Evolutionary conservation across 2,888 invertebrate genomes (phyloP), one percentile per base, ranked within the genome.

Genomic region (Choristoneura rosaceana): DNA sequence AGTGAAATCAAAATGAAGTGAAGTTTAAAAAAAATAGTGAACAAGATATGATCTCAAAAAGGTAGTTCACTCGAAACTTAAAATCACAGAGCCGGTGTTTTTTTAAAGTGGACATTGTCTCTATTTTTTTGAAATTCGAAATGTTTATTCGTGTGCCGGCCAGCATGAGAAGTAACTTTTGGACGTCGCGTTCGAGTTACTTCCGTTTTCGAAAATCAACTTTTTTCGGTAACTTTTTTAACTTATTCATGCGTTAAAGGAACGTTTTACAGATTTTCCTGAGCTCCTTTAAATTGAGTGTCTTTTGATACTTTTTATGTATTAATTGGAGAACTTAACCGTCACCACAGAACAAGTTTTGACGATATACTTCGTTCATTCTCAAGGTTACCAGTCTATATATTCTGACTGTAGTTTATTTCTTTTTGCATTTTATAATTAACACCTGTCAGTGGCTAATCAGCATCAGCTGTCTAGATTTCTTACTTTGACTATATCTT

Each of bases 41-140:
- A 34, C 45, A 63, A 14, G 34, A 34, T 34, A 47, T 50, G 64
- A 64, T 64, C 64, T 64, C 64, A 64, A 50, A 66, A 66, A 55
- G 65, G 63, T 63, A 63, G 10, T 15, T 14, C 15, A 7, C 3
- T 70, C 76, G 73, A 52, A 15, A 25, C 63, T 68, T 58, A 17
- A 45, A 25, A 12, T 45, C 59, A 64, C 64, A 64, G 64, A 60
- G 64, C 73, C 73, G 73, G 68, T 73, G 58, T 43, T 33, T 17
- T 17, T 43, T 25, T 55, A 3, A 38, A 65, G 50, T 64, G 64
- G 25, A 50, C 17, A 0, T 14, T 8, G 17, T 3, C 33, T 25
- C n/a, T 62, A 12, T 34, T 50, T 63, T 47, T 50, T 9, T 34
- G 34, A 4, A n/a, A 50, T 50, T n/a, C 34, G 2, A 8, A 5